These are phyloP conservation scores for Cotesia vestalis DNA, from an alignment of 1,140 invertebrate genomes.

Conservation along the genomic window DNA sequence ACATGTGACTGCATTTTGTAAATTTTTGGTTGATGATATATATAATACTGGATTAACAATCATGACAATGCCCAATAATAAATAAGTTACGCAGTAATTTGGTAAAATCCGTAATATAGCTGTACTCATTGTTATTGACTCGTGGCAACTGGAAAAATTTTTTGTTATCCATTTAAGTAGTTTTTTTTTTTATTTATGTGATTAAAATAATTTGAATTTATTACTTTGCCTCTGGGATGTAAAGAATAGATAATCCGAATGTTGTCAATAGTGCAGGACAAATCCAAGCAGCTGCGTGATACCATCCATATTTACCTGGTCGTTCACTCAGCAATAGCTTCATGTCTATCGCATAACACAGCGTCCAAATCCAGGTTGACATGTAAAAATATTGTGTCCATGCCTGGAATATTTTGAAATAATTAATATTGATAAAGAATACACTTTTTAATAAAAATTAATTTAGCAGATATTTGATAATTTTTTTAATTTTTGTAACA, in stretches of 20 bases:
- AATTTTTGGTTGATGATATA: constrained; percentile 70
- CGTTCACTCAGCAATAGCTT: constrained; percentile 72
- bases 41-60: constrained; percentile 80
- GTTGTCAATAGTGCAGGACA: constrained; percentile 74
- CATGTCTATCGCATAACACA: constrained; percentile 84
- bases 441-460: too few species aligned
- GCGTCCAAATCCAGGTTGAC: constrained; percentile 84
- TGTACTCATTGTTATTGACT: constrained; percentile 68
- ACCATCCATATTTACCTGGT: constrained; percentile 68
- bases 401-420: constrained; percentile 67
- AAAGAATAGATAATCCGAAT: constrained; percentile 76
- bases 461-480: too few species aligned
- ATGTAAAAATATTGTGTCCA: constrained; percentile 88
- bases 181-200: constrained; percentile 2
- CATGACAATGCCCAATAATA: constrained; percentile 79
- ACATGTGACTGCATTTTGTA: constrained; percentile 71
- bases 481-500: too few species aligned
- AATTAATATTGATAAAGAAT: too few species aligned
- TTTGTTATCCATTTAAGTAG: constrained; percentile 2
- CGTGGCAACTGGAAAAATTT: constrained; percentile 74
- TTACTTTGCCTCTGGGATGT: constrained; percentile 79
- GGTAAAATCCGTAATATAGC: constrained; percentile 76
- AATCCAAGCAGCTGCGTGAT: constrained; percentile 77
- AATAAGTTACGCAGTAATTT: constrained; percentile 80
- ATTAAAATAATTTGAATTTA: constrained; percentile 1